A percentile compares a stretch with the other conserved stretches of the same genome.
These are phyloP conservation scores for Ophonus ardosiacus DNA, from an alignment of 2,888 invertebrate species.

Conservation along the genomic window DNA sequence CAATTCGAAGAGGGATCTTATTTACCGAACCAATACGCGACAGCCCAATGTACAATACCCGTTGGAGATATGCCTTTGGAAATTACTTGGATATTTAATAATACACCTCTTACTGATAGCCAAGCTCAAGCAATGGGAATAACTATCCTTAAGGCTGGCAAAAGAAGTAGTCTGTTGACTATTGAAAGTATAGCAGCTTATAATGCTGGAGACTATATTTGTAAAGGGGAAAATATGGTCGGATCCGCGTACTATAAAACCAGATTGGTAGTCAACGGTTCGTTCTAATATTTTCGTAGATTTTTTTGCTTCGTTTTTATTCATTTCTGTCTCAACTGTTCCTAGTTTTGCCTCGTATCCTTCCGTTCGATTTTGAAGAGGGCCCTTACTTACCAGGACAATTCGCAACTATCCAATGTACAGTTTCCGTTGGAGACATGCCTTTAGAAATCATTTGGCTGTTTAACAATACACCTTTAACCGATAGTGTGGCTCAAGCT, in stretches of 20 bases:
- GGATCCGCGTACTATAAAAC: slow-evolving; percentile 81
- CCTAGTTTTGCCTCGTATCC: slow-evolving; percentile 80
- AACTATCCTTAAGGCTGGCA: slow-evolving; percentile 77
- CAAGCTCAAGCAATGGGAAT: slow-evolving; percentile 74
- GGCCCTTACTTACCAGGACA: slow-evolving; percentile 79
- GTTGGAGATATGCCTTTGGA: slow-evolving; percentile 80
- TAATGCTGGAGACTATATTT: slow-evolving; percentile 83
- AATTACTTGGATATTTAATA: slow-evolving; percentile 81
- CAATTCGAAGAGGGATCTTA: slow-evolving; percentile 10
- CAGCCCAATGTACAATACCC: slow-evolving; percentile 79
- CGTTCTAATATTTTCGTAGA: not conserved
- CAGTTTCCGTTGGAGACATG: slow-evolving; percentile 81
- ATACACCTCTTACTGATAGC: slow-evolving; percentile 73
- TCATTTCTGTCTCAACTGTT: slow-evolving; percentile 68
- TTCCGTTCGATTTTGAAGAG: slow-evolving; percentile 81
- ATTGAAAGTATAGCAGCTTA: slow-evolving; percentile 83
- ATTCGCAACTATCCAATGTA: slow-evolving; percentile 80
- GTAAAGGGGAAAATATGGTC: slow-evolving; percentile 81
- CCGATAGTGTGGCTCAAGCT: not conserved
- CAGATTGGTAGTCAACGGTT: slow-evolving; percentile 68
- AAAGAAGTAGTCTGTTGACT: slow-evolving; percentile 82
- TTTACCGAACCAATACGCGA: slow-evolving; percentile 77
- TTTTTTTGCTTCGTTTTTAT: slow-evolving; percentile 29
- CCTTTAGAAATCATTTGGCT: slow-evolving; percentile 79
- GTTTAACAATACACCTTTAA: slow-evolving; percentile 74